Conservation (phyloP, 2,797 vertebrate genomes). For the Micromesistius poutassou region DNA sequence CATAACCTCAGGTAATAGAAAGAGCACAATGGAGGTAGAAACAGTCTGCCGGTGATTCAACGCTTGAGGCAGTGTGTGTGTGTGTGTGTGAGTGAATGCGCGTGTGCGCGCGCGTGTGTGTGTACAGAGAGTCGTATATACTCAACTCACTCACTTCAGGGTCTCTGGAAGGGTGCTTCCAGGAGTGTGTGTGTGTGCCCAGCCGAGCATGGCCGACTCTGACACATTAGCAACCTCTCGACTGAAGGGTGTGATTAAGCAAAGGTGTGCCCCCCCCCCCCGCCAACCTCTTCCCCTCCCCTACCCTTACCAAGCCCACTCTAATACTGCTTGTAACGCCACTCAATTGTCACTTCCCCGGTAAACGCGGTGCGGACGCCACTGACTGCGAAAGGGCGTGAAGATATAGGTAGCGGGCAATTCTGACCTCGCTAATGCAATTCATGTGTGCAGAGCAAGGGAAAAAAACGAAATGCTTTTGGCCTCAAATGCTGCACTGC, state of each 20-base stretch:
- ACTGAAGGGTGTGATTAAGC: slow-evolving; percentile 49
- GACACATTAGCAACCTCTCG: slow-evolving; percentile 49
- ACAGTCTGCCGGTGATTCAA: slow-evolving; percentile 10
- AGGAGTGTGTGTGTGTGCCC: slow-evolving; percentile 11
- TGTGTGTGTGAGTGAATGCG: too few relatives aligned
- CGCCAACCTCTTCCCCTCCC: slow-evolving; percentile 14
- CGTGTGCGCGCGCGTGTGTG: not conserved
- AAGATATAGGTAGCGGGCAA: slow-evolving; percentile 26
- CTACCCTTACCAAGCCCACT: slow-evolving; percentile 16
- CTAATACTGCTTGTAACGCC: slow-evolving; percentile 29
- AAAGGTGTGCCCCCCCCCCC: slow-evolving; percentile 17
- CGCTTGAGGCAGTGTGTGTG: not conserved
- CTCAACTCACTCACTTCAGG: not conserved
- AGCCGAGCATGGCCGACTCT: slow-evolving; percentile 27
- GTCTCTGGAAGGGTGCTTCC: not conserved
- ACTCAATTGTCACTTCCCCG: slow-evolving; percentile 35
- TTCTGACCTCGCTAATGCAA: slow-evolving; percentile 23
- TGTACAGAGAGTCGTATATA: not conserved
- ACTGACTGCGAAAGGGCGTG: slow-evolving; percentile 45
- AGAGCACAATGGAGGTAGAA: slow-evolving; percentile 31
- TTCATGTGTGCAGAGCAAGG: not conserved
- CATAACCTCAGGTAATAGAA: slow-evolving; percentile 59
- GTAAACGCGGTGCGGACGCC: slow-evolving; percentile 30
- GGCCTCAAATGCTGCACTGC: not conserved
- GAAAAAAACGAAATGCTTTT: not conserved